Base-by-base conservation (phyloP, 2,888 invertebrate genomes). In the Athalia cordata region DNA sequence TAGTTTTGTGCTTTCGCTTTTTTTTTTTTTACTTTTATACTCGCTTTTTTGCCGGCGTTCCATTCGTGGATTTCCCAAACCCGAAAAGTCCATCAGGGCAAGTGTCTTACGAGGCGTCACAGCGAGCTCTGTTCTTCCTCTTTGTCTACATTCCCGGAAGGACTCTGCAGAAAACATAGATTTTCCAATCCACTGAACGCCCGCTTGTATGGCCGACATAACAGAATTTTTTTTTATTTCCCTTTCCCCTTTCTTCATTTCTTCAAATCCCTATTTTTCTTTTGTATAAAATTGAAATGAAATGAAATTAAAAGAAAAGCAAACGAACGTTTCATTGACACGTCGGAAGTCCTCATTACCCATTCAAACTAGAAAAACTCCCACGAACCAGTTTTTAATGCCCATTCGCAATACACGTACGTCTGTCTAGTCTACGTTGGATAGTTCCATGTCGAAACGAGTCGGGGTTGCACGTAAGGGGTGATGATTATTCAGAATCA, bases 361-460 rank as follows among this genome's bases (percentile, higher is more conserved):
- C 59, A 59, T 72, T 72, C 45, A 72, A 59, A 72, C 72, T 13
- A 59, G 72, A 72, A 29, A 29, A 72, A 72, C 59, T 72, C 72
- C 47, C 72, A 72, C 59, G 72, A 59, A 72, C 72, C 72, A 72
- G 72, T 72, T 72, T 72, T 72, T 59, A 13, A 72, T 47, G 72
- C 29, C 1, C 29, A 29, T 29, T 29, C 29, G 29, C 2, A 29
- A 29, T 29, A 29, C 2, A 29, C 29, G 2, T 29, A 29, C 2
- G 29, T 29, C 29, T 29, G 29, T 29, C 52, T 59, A 72, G 59
- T 57, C 72, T 57, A 72, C 57, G 59, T 72, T 59, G 57, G 47
- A 47, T 72, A 13, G 9, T 59, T 47, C 7, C n/a, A 15, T 59
- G n/a, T 59, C 62, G 8, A 15, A 59, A 13, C n/a, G n/a, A 47